These are phyloP conservation scores for Xanthia togata DNA, from an alignment of 2,888 invertebrate species.

Conservation along the genomic window DNA sequence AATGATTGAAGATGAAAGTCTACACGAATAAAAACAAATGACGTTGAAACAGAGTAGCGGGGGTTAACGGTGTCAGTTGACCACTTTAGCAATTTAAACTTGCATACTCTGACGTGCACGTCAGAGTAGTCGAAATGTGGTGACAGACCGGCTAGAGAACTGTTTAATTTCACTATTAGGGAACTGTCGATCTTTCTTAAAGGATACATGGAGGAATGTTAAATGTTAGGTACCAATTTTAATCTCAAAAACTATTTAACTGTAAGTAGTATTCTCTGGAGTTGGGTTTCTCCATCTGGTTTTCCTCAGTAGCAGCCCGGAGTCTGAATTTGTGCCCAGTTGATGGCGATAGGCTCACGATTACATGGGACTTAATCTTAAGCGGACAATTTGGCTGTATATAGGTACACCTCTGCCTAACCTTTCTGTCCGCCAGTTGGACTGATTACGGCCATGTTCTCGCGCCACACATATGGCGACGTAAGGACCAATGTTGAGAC, in stretches of 20 bases:
- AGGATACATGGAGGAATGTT: not conserved
- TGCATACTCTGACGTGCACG: too few relatives aligned
- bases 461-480: not conserved
- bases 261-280: too few relatives aligned
- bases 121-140: not conserved
- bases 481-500: not conserved
- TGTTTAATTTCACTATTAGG: constrained; percentile 8
- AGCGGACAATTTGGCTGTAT: too few relatives aligned
- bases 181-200: not conserved
- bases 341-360: too few relatives aligned
- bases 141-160: not conserved
- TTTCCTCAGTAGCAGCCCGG: too few relatives aligned
- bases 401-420: too few relatives aligned
- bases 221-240: not conserved
- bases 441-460: not conserved
- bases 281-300: too few relatives aligned
- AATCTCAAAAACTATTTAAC: not conserved
- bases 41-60: not conserved
- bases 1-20: not conserved
- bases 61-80: constrained; percentile 20
- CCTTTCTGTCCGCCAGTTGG: too few relatives aligned
- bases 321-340: too few relatives aligned
- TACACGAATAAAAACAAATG: constrained; percentile 7
- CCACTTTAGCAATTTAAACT: constrained; percentile 37
- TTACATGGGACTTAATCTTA: too few relatives aligned